Base-by-base conservation (phyloP, 1,140 invertebrate species). In the Plodia interpunctella region DNA sequence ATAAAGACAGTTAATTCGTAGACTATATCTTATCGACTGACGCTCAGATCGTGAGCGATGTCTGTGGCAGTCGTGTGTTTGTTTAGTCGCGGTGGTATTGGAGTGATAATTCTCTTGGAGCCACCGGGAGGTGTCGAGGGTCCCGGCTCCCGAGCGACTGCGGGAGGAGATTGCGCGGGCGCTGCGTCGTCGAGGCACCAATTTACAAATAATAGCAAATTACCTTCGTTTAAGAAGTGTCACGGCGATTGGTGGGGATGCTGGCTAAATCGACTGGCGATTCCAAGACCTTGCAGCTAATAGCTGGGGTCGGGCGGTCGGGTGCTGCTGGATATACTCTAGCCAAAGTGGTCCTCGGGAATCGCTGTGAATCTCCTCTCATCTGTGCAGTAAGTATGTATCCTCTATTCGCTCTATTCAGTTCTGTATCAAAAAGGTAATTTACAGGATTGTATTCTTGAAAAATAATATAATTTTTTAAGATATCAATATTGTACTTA, bases 151-250 rank as follows among this genome's bases (percentile, higher is more conserved):
- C 75, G 81, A 76, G 65, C 78, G 78, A 88, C 83, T 88, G 76
- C 67, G 71, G 66, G 66, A 66, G 62, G 70, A 66, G 74, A 63
- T 73, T 65, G 61, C 61, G 70, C 80, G 83, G 84, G 80, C 81
- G 85, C 78, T 67, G 76, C 63, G 30, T 6, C 3, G 30, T 32
- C 30, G 30, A 72, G 67, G 71, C 79, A 78, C 78, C 87, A 89
- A 89, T 89, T 89, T 89, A 87, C 87, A 84, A 87, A 87, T 89
- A 87, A 89, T 88, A 85, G 83, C 83, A 85, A 87, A 89, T 89
- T 89, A 89, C 84, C 83, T 78, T 82, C 83, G 84, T 89, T 87
- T 87, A 87, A 89, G 87, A 85, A 83, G 84, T 89, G 84, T 84
- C 78, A 85, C 77, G 74, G 76, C 79, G 80, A 84, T 84, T 89